phyloP scores from a whole-genome alignment of 2,888 invertebrate species.

The Cylindroiulus punctatus region DNA sequence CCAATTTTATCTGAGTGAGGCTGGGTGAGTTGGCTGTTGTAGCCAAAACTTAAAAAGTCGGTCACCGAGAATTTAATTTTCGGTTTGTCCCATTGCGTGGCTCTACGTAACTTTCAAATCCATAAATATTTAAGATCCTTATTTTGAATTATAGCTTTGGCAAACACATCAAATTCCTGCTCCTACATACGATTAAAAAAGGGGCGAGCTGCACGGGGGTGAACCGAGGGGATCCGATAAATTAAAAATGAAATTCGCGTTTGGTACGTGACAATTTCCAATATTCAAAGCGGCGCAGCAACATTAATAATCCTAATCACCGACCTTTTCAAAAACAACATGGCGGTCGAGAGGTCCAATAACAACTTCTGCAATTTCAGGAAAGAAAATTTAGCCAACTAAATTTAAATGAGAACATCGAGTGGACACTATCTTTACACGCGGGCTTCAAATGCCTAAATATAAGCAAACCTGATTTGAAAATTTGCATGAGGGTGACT shows the following conservation, averaged over 20 bases:
- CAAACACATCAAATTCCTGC: slow-evolving; percentile 42
- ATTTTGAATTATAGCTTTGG: slow-evolving; percentile 37
- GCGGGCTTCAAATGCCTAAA: too few species aligned
- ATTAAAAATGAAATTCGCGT: background rate
- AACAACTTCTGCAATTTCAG: background rate
- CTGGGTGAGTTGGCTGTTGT: background rate
- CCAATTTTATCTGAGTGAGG: too few species aligned
- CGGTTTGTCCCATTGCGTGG: slow-evolving; percentile 1
- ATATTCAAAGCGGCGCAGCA: slow-evolving; percentile 15
- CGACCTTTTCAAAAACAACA: slow-evolving; percentile 5
- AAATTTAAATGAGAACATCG: too few species aligned
- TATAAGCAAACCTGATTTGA: too few species aligned
- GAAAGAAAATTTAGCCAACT: too few species aligned
- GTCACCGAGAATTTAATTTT: background rate
- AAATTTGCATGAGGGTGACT: too few species aligned
- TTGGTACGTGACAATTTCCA: slow-evolving; percentile 27
- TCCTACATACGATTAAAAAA: slow-evolving; percentile 16
- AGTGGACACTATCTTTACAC: too few species aligned
- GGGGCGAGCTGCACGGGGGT: background rate
- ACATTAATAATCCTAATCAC: slow-evolving; percentile 10
- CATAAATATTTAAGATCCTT: slow-evolving; percentile 34
- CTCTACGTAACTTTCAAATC: background rate
- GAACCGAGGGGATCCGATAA: background rate
- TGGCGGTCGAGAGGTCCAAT: background rate
- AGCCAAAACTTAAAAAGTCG: background rate